These are phyloP conservation scores for Samia ricini DNA, from an alignment of 1,140 invertebrate genomes.

Conservation along the genomic window DNA sequence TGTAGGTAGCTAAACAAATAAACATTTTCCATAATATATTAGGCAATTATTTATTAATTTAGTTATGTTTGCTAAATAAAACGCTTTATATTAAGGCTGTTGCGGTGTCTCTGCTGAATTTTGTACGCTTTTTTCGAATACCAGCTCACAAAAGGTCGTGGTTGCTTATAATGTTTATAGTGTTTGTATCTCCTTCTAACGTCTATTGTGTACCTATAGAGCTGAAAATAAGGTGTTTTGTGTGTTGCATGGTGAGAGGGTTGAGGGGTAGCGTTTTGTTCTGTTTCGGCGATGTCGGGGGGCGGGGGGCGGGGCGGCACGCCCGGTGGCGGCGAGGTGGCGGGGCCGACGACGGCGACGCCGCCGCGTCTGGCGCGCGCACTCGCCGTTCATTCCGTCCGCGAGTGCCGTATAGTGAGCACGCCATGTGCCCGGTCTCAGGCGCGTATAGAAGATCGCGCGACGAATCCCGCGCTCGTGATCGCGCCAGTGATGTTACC, in stretches of 20 bases:
- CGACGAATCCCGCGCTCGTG: conserved; percentile 48
- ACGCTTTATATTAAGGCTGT: too few species aligned
- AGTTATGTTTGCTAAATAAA: too few species aligned
- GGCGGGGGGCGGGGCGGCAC: conserved; percentile 36
- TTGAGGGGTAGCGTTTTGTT: conserved; percentile 26
- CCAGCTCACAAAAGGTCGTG: not conserved
- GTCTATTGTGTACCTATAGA: not conserved
- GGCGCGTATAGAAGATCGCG: conserved; percentile 32
- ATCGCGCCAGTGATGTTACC: conserved; percentile 65
- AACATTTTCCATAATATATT: too few species aligned
- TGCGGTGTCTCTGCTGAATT: too few species aligned
- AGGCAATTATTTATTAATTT: too few species aligned
- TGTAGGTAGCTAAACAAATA: too few species aligned
- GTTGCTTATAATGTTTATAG: not conserved
- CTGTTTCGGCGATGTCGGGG: conserved; percentile 31
- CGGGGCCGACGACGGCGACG: conserved; percentile 44
- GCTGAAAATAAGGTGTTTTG: not conserved
- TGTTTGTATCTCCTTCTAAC: not conserved
- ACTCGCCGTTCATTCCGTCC: conserved; percentile 44
- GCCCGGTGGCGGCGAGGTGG: conserved; percentile 31
- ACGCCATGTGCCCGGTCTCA: conserved; percentile 40
- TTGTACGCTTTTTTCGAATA: not conserved
- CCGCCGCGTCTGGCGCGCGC: conserved; percentile 61
- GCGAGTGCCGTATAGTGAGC: conserved; percentile 45
- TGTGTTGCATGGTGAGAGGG: conserved; percentile 8